Evolutionary conservation across 2,797 vertebrate genomes (phyloP).

Genomic region (Semaprochilodus insignis): DNA sequence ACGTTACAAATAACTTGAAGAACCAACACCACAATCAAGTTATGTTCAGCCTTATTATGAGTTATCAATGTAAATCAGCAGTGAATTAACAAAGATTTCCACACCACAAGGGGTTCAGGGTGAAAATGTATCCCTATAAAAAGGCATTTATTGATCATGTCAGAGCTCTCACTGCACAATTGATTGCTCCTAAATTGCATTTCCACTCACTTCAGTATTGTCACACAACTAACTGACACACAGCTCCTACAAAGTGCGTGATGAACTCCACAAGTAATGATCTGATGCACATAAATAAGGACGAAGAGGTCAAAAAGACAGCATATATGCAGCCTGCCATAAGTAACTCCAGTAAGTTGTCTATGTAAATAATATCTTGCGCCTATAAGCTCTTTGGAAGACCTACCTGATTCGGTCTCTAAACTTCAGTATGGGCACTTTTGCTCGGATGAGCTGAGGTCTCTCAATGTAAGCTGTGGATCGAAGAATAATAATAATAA

Average conservation of each 20-base stretch:
- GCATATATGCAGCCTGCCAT: neutral
- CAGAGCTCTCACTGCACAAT: neutral
- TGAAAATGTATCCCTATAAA: conserved; percentile 4
- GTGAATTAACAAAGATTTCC: neutral
- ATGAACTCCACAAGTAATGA: neutral
- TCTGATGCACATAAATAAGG: neutral
- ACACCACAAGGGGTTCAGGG: neutral
- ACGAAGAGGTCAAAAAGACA: neutral
- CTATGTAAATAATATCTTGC: neutral
- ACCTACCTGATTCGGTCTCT: conserved; percentile 92
- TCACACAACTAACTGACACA: neutral
- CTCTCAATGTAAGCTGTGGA: conserved; percentile 84
- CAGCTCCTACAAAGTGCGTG: neutral
- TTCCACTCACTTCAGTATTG: conserved; percentile 1
- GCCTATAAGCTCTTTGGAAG: neutral
- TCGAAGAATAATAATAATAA: too few species aligned
- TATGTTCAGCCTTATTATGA: neutral
- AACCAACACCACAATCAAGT: neutral
- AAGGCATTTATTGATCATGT: conserved; percentile 5
- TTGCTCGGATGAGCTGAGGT: conserved; percentile 93
- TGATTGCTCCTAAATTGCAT: conserved; percentile 1
- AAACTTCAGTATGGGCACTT: conserved; percentile 98
- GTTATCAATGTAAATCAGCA: neutral
- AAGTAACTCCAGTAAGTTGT: neutral
- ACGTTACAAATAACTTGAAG: neutral